phyloP scores from a whole-genome alignment of 2,888 invertebrate species.

The Furcula furcula region DNA sequence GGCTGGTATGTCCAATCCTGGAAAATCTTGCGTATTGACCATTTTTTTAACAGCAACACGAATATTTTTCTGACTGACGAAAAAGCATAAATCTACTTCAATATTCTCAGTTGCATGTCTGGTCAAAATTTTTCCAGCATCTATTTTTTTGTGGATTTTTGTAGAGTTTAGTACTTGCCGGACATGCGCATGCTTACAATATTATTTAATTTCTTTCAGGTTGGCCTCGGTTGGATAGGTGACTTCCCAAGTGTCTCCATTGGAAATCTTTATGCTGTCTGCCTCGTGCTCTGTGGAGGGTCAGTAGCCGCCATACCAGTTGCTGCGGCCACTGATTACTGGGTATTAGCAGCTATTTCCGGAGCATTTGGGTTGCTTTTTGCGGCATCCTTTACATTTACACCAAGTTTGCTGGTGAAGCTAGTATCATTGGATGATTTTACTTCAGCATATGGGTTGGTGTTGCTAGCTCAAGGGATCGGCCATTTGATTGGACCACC shows the following conservation, averaged over 20 bases:
- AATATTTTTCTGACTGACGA: no score
- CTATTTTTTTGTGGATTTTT: no score
- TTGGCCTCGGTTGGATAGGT: constrained; percentile 93
- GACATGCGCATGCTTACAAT: no score
- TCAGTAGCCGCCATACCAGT: constrained; percentile 83
- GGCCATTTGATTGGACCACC: constrained; percentile 96
- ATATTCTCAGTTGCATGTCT: no score
- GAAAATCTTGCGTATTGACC: no score
- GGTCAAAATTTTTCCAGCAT: no score
- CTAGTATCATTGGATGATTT: constrained; percentile 95
- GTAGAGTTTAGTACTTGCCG: no score
- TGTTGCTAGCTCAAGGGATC: constrained; percentile 94
- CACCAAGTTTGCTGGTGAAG: constrained; percentile 93
- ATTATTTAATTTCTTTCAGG: constrained; percentile 79
- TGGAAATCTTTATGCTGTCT: constrained; percentile 90
- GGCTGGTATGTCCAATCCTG: no score
- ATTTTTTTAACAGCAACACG: no score
- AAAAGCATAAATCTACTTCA: no score
- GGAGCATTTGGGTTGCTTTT: constrained; percentile 94
- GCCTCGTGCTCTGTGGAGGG: constrained; percentile 86
- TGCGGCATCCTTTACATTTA: constrained; percentile 95
- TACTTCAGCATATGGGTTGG: constrained; percentile 95
- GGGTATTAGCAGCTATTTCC: constrained; percentile 71
- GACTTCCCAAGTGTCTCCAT: constrained; percentile 93
- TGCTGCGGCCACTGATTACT: constrained; percentile 67